Evolutionary conservation across 2,797 vertebrate species (phyloP), one percentile per base, ranked within the genome.

Genomic region (Rhabdophis nuchalis): DNA sequence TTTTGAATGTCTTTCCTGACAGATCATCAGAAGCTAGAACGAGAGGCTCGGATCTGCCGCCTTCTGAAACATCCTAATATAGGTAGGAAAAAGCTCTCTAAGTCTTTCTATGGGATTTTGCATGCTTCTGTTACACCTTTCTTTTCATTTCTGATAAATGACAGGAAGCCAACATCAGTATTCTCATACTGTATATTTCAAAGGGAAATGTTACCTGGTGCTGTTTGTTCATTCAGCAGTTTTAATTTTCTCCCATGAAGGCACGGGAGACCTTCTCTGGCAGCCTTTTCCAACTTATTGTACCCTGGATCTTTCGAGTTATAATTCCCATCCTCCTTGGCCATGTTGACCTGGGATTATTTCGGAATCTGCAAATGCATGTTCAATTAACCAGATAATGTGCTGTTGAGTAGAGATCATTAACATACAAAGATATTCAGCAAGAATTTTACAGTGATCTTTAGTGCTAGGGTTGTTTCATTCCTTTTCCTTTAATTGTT

Each of bases 21-120:
- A 99, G 99, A 99, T 96, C 99, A 99, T 94, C 99, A 99, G 97
- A 99, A 99, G 97, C 97, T 99, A 97, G 99, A 99, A 93, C 97
- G 99, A 29, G 99, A 99, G 97, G 99, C 99, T 91, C 98, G 99
- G 94, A 99, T 99, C 97, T 99, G 99, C 96, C 98, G 99, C 90
- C 97, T 99, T 89, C 98, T 99, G 95, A 98, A 98, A 95, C 98
- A 98, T 94, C 97, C 98, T 93, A 98, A 98, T 94, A 98, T 98
- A 0, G 98, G 98, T 98, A 88, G 97, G 96, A 1, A 0, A 90
- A 27, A 4, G 1, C 60, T 9, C 5, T 54, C 91, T 10, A 0
- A 14, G 36, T 60, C 4, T 0, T 0, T 0, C 0, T 53, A 54
- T 13, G n/a, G 85, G 27, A 36, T 3, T 0, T 10, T 41, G 27